A percentile compares a stretch with the other conserved stretches of the same genome.
phyloP scores from a whole-genome alignment of 2,797 vertebrate species.

The Microctenopoma steveboyesi region DNA sequence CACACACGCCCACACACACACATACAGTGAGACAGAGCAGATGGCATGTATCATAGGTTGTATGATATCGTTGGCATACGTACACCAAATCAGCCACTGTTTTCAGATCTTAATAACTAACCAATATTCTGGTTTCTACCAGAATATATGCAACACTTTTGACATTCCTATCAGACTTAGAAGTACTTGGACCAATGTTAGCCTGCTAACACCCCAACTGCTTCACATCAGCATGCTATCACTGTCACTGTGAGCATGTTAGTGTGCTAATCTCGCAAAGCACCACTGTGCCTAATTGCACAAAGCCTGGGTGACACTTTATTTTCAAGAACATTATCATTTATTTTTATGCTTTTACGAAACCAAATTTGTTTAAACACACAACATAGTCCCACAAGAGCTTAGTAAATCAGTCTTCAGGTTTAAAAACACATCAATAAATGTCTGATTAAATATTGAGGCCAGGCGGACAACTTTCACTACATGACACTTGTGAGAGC shows the following conservation, averaged over 20 bases:
- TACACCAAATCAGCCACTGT: no score
- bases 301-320: no score
- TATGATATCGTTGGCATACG: neutral
- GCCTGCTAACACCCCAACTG: neutral
- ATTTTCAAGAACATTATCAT: no score
- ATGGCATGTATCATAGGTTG: conserved; percentile 20
- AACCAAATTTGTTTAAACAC: neutral
- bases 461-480: neutral
- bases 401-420: no score
- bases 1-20: neutral
- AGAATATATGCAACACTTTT: no score
- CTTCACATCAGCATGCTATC: neutral
- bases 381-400: no score
- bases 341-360: neutral
- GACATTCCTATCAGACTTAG: no score
- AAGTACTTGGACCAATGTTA: neutral
- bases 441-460: neutral
- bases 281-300: neutral
- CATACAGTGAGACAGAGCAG: neutral
- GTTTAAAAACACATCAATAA: neutral
- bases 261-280: neutral
- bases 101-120: no score
- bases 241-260: neutral
- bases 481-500: neutral
- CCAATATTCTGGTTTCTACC: no score